Conservation (phyloP, 37 sponge, comb jelly and placozoan genomes). For the Ephydatia muelleri region DNA sequence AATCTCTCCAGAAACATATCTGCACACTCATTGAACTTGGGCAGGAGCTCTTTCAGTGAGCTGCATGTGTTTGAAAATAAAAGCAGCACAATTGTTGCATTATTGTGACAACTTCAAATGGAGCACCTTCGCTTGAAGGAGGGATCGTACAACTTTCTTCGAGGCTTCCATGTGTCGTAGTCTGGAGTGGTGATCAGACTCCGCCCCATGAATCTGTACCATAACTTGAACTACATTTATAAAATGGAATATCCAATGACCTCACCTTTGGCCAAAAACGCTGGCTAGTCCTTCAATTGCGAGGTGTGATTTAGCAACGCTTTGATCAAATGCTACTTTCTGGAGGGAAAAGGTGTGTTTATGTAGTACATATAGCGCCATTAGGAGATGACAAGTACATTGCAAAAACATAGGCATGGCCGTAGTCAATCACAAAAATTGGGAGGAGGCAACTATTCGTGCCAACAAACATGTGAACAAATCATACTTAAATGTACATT, state of each 20-base stretch:
- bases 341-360: background rate
- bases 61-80: background rate
- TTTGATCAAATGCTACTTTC: background rate
- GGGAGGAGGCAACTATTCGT: too few relatives aligned
- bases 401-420: too few relatives aligned
- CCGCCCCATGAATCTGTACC: background rate
- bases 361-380: too few relatives aligned
- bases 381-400: too few relatives aligned
- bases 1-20: background rate
- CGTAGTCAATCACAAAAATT: too few relatives aligned
- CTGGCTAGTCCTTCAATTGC: background rate
- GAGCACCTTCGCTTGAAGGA: conserved; percentile 15
- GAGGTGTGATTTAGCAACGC: background rate
- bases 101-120: background rate
- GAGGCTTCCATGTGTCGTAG: conserved; percentile 34
- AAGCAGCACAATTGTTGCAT: background rate
- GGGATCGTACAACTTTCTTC: conserved; percentile 38
- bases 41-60: background rate
- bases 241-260: background rate
- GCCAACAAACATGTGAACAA: too few relatives aligned
- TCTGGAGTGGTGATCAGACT: conserved; percentile 23
- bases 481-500: too few relatives aligned
- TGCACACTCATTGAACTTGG: background rate
- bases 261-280: background rate
- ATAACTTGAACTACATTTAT: background rate